Evolutionary conservation across 1,140 invertebrate genomes (phyloP), one percentile per base, ranked within the genome.

Genomic region (Drosophila ogumai): DNA sequence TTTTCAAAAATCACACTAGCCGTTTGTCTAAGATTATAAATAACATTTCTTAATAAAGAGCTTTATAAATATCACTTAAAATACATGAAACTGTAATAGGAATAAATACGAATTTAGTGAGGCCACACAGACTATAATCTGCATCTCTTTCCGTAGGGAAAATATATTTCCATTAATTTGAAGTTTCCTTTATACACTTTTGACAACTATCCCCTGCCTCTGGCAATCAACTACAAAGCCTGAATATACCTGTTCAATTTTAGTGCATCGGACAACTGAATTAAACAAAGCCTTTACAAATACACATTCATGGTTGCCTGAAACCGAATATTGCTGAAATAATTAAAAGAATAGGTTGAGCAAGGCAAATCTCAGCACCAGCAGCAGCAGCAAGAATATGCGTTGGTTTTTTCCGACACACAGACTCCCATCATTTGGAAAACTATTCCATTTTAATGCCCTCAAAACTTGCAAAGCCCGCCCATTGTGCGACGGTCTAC

Each of bases 261-360:
- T 25, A 10, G 38, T 65, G 60, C 15, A 34, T 19, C 3, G 15
- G 36, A 52, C 28, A 67, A 36, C n/a, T 36, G 22, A 47, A 67
- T 49, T 25, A 25, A 32, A 10, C 8, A 36, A 13, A 38, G 31
- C 38, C 44, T 25, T 31, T 52, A 52, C 31, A 52, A 52, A 52
- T 25, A 28, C 3, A n/a, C 25, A 43, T 34, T 22, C 15, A 43
- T 15, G 46, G 19, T 22, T 10, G 31, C 6, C 56, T 36, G 63
- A 63, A 36, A 9, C 5, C 6, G 15, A 40, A 43, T 60, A 40
- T 43, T n/a, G 13, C 34, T n/a, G 19, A 55, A 71, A 34, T 72
- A 72, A 59, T 72, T 72, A 72, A 72, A 41, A 50, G 43, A 58
- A 49, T 58, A 38, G 31, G 22, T 60, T 19, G 12, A n/a, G 57